Percentiles rank a stretch among this genome's conserved stretches.
These are phyloP conservation scores for Riparia riparia DNA, from an alignment of 2,113 vertebrate genomes.

Conservation along the genomic window DNA sequence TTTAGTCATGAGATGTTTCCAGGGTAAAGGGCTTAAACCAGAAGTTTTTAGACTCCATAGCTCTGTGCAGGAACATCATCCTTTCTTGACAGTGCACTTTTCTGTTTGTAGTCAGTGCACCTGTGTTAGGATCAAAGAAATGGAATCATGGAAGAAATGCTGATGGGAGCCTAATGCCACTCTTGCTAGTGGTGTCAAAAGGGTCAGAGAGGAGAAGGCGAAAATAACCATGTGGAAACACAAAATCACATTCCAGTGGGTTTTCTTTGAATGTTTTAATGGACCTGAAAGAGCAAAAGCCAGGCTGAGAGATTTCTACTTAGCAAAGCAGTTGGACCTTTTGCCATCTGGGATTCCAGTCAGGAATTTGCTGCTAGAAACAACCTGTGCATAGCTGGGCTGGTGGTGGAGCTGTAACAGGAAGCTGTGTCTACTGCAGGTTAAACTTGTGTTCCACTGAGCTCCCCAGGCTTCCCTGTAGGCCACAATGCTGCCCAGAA, in stretches of 20 bases:
- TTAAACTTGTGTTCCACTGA: neutral
- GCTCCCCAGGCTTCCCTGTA: neutral
- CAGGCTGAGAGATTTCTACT: neutral
- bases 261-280: neutral
- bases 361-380: neutral
- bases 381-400: neutral
- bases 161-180: neutral
- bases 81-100: neutral
- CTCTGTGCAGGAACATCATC: neutral
- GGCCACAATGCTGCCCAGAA: rapidly evolving
- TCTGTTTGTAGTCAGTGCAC: neutral
- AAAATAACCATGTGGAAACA: neutral
- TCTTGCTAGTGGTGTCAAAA: neutral
- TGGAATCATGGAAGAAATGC: neutral
- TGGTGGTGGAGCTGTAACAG: neutral
- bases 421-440: neutral
- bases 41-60: neutral
- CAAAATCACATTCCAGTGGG: neutral
- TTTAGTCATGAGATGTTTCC: neutral
- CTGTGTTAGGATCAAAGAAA: neutral
- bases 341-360: neutral
- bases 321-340: neutral
- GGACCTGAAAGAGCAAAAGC: neutral
- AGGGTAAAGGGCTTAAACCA: neutral
- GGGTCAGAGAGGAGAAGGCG: neutral